Evolutionary conservation across 2,888 invertebrate genomes (phyloP), one percentile per base, ranked within the genome.

Genomic region (Mythimna loreyi): DNA sequence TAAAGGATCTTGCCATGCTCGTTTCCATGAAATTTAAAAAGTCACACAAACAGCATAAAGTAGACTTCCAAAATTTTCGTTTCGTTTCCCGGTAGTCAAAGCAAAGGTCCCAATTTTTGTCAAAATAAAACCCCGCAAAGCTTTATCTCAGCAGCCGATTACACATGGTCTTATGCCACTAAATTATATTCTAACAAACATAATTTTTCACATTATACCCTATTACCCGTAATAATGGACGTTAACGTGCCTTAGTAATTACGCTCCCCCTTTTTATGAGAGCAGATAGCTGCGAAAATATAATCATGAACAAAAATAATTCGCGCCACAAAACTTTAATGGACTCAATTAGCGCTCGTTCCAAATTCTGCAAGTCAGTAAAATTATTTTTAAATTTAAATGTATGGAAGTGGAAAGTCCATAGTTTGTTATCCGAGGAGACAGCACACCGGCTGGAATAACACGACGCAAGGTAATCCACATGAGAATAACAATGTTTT

Each of bases 401-500:
- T 86, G 79, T 89, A 85, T 87, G 82, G 80, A 86, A 85, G 70
- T 85, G 75, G 75, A 79, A 85, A 89, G 86, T 86, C 86, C 86
- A 87, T 90, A 91, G 90, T 90, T 90, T 84, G 85, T 87, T 89
- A 89, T 88, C 88, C 83, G 76, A 82, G 69, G 86, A 88, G 89
- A 88, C 87, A 86, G 84, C 79, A 80, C 81, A 80, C 84, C 81
- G 86, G 87, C 86, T 88, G 86, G 82, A 89, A 91, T 89, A 92
- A 91, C 88, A 88, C 87, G 86, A 87, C 87, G 87, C 85, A 87
- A 88, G 87, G 92, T 92, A 92, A 94, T 92, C 92, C 93, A 93
- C 93, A 90, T 87, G 91, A 92, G 92, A 92, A 92, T 92, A 93
- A 93, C 92, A 92, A 91, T 91, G 91, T 94, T 94, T 92, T 91